A percentile compares a stretch with the other conserved stretches of the same genome.
Evolutionary conservation across 2,113 vertebrate genomes (phyloP).

Genomic region (Suricata suricatta): DNA sequence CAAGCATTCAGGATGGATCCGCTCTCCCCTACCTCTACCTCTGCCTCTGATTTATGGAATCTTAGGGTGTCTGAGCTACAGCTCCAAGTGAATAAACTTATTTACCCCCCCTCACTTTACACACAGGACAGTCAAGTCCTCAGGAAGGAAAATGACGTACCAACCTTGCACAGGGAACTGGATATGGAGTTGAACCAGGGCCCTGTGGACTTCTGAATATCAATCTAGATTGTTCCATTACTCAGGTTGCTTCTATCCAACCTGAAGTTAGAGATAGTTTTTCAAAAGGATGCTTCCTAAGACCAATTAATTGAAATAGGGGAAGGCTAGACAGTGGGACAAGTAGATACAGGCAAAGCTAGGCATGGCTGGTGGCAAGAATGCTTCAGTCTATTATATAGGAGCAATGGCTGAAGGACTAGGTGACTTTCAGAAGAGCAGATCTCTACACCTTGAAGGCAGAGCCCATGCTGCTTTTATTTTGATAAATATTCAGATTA

Average conservation of each 20-base stretch:
- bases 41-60: neutral
- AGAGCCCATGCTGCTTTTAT: neutral
- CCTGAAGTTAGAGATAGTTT: neutral
- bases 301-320: neutral
- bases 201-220: neutral
- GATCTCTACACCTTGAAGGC: neutral
- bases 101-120: neutral
- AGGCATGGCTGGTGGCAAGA: neutral
- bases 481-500: neutral
- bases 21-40: neutral
- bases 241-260: neutral
- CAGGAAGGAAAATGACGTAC: neutral
- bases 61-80: neutral
- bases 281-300: neutral
- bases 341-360: neutral
- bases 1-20: neutral
- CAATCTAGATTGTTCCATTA: neutral
- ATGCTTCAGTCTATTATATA: neutral
- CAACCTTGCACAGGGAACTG: neutral
- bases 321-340: neutral
- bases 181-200: neutral
- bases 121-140: neutral
- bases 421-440: neutral
- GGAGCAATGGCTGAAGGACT: neutral
- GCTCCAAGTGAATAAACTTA: neutral